phyloP scores from a whole-genome alignment of 2,113 vertebrate species.

The Scytalopus superciliaris region DNA sequence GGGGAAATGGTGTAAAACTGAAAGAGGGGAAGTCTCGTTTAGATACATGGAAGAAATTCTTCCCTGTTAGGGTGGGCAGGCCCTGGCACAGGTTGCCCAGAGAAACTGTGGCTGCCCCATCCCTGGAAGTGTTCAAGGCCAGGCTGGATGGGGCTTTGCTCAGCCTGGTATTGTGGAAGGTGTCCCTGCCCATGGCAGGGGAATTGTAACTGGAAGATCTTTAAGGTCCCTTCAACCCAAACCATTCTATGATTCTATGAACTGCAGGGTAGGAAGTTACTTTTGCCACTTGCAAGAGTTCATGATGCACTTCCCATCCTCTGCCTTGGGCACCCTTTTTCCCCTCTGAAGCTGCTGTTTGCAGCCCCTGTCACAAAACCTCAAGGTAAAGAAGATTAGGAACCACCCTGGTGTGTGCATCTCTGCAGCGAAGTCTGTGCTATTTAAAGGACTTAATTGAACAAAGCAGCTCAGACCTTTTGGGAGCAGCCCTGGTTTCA shows the following conservation, averaged over 20 bases:
- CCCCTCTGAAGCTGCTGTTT: not conserved
- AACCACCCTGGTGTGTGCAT: not conserved
- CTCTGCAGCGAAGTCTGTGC: not conserved
- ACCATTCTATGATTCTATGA: not conserved
- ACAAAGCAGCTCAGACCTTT: slow-evolving; percentile 5
- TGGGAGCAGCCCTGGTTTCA: not conserved
- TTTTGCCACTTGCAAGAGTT: not conserved
- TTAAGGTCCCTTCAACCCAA: not conserved
- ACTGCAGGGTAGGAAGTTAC: not conserved
- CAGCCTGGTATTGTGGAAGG: not conserved
- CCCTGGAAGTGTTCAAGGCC: not conserved
- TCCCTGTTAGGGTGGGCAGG: not conserved
- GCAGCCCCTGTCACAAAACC: not conserved
- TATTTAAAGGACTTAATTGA: not conserved
- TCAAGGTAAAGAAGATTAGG: not conserved
- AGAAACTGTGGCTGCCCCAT: not conserved
- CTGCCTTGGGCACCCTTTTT: not conserved
- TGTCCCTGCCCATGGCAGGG: not conserved
- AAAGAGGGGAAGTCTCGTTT: accelerated
- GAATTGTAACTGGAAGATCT: not conserved
- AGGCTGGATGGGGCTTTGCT: not conserved
- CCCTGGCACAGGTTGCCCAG: not conserved
- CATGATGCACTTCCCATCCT: not conserved
- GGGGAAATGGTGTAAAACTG: not conserved
- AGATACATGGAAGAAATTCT: not conserved